Evolutionary conservation across 2,888 invertebrate species (phyloP).

Genomic region (Agonopterix heracliana): DNA sequence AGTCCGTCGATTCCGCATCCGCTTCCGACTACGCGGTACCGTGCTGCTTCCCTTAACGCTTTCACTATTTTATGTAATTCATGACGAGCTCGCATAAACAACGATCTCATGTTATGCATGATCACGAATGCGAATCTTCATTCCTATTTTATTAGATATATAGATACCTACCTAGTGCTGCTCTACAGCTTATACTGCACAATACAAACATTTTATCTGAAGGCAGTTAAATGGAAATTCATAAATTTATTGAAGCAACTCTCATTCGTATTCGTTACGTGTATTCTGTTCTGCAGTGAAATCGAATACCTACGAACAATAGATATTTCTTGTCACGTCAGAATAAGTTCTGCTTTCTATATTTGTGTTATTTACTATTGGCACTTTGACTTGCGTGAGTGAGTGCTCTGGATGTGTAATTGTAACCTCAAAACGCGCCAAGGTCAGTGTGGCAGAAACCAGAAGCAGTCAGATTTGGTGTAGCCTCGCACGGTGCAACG

Average conservation of each 20-base stretch:
- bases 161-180: conserved; percentile 9
- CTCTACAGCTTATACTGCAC: conserved; percentile 15
- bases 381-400: conserved; percentile 32
- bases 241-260: conserved; percentile 2
- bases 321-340: conserved; percentile 44
- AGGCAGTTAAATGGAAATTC: conserved; percentile 2
- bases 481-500: conserved; percentile 53
- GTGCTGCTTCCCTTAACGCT: conserved; percentile 41
- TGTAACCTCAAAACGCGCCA: conserved; percentile 56
- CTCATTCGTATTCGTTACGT: conserved; percentile 1
- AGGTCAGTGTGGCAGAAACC: conserved; percentile 58
- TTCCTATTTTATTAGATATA: conserved; percentile 9
- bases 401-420: conserved; percentile 58
- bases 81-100: conserved; percentile 14
- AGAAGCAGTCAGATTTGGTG: conserved; percentile 55
- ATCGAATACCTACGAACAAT: neutral
- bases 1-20: conserved; percentile 52
- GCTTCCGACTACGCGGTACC: conserved; percentile 50
- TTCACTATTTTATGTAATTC: conserved; percentile 55
- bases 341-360: conserved; percentile 64
- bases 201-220: neutral
- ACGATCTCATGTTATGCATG: conserved; percentile 21
- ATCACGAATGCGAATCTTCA: conserved; percentile 22
- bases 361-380: conserved; percentile 27
- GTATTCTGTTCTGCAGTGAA: neutral